Base-by-base conservation (phyloP, 2,888 invertebrate genomes). In the Aspidiotus destructor region DNA sequence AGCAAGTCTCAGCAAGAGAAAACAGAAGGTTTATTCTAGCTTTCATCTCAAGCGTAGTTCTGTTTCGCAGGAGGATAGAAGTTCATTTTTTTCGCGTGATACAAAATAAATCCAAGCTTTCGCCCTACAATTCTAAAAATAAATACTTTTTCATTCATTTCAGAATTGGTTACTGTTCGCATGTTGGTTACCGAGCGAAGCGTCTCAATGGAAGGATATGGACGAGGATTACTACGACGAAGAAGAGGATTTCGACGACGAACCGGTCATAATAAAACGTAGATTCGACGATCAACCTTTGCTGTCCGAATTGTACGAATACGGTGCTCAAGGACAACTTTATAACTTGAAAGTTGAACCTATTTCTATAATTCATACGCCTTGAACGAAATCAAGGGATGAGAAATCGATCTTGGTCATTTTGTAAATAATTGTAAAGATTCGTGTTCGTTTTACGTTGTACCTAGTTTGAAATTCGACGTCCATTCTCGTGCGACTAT, bases 161-260 rank as follows among this genome's bases (percentile, higher is more conserved):
- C 72, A 74, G 74, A 74, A 73, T 68, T 74, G 74, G 74, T 73
- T 73, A 68, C 70, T 74, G 55, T 73, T 73, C 65, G 73, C 72
- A 40, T 74, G 74, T 63, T 74, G 74, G 74, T 71, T 74, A 41
- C 74, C 73, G 28, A 72, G 72, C 16, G 73, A 74, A 57, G 68
- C 71, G 17, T 70, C 70, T 7, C 70, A 70, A 53, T 73, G 73
- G 73, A 70, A 71, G 54, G 72, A 72, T 41, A 69, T 71, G 17
- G 73, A 73, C 10, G 73, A 73, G n/a, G 73, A 73, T 17, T 71
- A 72, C 44, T 73, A 74, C 52, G 73, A 73, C 52, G 74, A 74
- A 58, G 73, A 73, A 52, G 73, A 74, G 54, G 72, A 72, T 48
- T 58, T 70, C 55, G 71, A 71, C 48, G 74, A 74, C 41, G 73